phyloP scores from a whole-genome alignment of 2,888 invertebrate genomes.

The Prosopocoilus inquinatus region DNA sequence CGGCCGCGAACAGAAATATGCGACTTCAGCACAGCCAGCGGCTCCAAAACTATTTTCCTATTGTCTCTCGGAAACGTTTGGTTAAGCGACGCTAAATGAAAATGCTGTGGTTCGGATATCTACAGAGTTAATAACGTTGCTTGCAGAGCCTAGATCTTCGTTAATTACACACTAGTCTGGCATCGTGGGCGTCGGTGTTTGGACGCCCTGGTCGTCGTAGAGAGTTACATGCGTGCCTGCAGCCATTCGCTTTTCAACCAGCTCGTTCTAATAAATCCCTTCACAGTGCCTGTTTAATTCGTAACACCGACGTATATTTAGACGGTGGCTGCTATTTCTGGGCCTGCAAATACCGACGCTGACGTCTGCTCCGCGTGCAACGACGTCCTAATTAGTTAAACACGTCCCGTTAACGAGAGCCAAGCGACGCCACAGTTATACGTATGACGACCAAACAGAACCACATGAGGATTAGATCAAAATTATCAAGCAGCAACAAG shows the following conservation, averaged over 20 bases:
- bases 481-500: too few relatives aligned
- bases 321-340: conserved; percentile 17
- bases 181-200: too few relatives aligned
- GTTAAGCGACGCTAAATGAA: too few relatives aligned
- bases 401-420: conserved; percentile 12
- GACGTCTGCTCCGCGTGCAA: conserved; percentile 4
- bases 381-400: conserved; percentile 15
- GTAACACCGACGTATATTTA: conserved; percentile 31
- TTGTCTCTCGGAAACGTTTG: too few relatives aligned
- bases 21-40: conserved; percentile 31
- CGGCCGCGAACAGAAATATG: conserved; percentile 43
- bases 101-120: too few relatives aligned
- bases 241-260: conserved; percentile 41
- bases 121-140: too few relatives aligned
- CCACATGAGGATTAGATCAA: too few relatives aligned
- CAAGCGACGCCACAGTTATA: conserved; percentile 3
- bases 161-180: too few relatives aligned
- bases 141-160: too few relatives aligned
- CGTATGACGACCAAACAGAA: background rate
- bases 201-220: conserved; percentile 13
- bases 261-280: conserved; percentile 43
- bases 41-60: conserved; percentile 10
- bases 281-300: conserved; percentile 33
- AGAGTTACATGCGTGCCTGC: conserved; percentile 40
- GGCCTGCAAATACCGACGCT: conserved; percentile 10